Evolutionary conservation across 2,888 invertebrate genomes (phyloP), one percentile per base, ranked within the genome.

Genomic region (Strigamia crassipes): DNA sequence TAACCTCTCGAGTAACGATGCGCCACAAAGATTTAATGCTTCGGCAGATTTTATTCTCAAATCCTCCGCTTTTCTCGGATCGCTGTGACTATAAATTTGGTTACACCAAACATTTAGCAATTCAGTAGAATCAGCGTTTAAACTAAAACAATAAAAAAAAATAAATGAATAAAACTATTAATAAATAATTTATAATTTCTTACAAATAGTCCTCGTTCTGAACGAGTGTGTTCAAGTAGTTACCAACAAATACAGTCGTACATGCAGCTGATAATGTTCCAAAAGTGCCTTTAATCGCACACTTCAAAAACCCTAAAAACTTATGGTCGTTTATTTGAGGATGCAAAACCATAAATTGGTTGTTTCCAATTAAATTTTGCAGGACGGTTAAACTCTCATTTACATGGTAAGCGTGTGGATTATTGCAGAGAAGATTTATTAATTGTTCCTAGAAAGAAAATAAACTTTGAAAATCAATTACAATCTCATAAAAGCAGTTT

Each of bases 21-120:
- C n/a, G 6, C 79, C 41, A 38, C 10, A n/a, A 18, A 41, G 23
- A 21, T 79, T n/a, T 10, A 79, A 79, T n/a, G 42, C 79, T 21
- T 79, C 79, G 5, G 79, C 79, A 21, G 46, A 34, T 79, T 79
- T 79, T 9, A 79, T n/a, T 38, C 79, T 38, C 21, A 79, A 46
- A 18, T 79, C 79, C 41, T 79, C 79, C 12, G 46, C 46, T 41
- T 79, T 34, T 18, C 18, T 23, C 41, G 79, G 79, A 42, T 42
- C 27, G 18, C 79, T 42, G 12, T 79, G 21, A 23, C 21, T 61
- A 18, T 23, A 18, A 23, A 61, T 23, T 61, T 61, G 61, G 10
- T 61, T 23, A 61, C 61, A 61, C 61, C 61, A 61, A 61, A 61
- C 23, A 21, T 21, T 21, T 9, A 61, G 21, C 18, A 61, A 12